These are phyloP conservation scores for Pipra filicauda DNA, from an alignment of 2,113 vertebrate genomes.

Conservation along the genomic window DNA sequence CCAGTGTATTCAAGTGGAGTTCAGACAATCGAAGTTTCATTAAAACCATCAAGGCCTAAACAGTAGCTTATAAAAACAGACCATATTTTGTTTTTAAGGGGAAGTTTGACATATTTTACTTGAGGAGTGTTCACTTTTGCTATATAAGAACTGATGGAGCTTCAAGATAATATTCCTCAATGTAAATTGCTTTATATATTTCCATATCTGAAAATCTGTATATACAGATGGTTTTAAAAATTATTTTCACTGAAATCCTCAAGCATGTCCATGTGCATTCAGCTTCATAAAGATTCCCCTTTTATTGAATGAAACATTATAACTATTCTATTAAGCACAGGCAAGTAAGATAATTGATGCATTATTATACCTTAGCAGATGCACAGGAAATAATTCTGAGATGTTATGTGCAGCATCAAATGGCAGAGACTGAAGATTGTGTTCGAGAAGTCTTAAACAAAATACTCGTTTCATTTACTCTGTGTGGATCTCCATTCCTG, in stretches of 20 bases:
- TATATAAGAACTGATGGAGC: neutral
- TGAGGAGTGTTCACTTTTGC: neutral
- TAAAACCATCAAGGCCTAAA: neutral
- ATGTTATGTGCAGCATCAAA: neutral
- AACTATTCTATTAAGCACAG: neutral
- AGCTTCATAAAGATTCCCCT: neutral
- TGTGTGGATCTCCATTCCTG: neutral
- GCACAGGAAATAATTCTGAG: neutral
- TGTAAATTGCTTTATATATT: neutral
- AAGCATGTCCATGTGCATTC: neutral
- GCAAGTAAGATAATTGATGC: neutral
- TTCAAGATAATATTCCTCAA: neutral
- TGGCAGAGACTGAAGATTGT: neutral
- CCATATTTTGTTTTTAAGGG: neutral
- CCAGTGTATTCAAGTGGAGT: neutral
- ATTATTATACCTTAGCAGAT: neutral
- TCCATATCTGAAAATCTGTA: neutral
- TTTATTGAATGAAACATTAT: neutral
- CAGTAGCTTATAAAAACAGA: neutral
- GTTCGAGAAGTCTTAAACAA: neutral
- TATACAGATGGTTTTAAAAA: neutral
- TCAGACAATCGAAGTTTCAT: neutral
- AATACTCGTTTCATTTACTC: neutral
- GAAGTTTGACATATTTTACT: neutral
- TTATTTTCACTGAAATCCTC: neutral